Evolutionary conservation across 2,888 invertebrate genomes (phyloP).

Genomic region (Chrysolina americana): DNA sequence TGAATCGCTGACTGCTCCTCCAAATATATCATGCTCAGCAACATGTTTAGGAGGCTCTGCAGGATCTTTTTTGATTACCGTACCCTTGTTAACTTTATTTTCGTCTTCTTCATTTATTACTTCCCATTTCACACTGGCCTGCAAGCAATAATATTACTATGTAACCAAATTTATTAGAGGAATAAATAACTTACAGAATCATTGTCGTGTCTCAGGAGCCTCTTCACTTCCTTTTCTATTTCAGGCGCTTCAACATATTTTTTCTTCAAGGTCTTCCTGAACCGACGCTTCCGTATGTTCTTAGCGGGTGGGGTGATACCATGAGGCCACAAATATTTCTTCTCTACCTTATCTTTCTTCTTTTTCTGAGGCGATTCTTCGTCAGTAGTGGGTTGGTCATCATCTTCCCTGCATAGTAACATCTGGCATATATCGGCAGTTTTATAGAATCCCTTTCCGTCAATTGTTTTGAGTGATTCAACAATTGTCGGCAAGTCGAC

Average conservation of each 20-base stretch:
- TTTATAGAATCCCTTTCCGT: constrained; percentile 97
- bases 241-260: constrained; percentile 98
- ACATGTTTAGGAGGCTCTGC: constrained; percentile 64
- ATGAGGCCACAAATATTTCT: constrained; percentile 95
- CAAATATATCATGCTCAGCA: constrained; percentile 90
- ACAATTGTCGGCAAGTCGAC: constrained; percentile 93
- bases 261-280: constrained; percentile 95
- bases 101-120: constrained; percentile 91
- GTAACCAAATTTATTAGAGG: background rate
- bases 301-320: constrained; percentile 97
- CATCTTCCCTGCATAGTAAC: constrained; percentile 91
- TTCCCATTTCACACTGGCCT: constrained; percentile 83
- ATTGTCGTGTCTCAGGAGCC: constrained; percentile 90
- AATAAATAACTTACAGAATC: constrained; percentile 80
- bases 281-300: constrained; percentile 92
- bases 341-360: constrained; percentile 88
- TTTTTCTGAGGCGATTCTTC: constrained; percentile 86
- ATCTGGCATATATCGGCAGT: constrained; percentile 96
- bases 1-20: constrained; percentile 92
- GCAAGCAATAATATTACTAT: constrained; percentile 27
- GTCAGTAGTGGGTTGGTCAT: constrained; percentile 81
- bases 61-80: constrained; percentile 67
- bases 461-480: constrained; percentile 97
- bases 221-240: constrained; percentile 97
- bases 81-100: constrained; percentile 69